Evolutionary conservation across 1,140 invertebrate species (phyloP), one percentile per base, ranked within the genome.

Genomic region (Mya arenaria): DNA sequence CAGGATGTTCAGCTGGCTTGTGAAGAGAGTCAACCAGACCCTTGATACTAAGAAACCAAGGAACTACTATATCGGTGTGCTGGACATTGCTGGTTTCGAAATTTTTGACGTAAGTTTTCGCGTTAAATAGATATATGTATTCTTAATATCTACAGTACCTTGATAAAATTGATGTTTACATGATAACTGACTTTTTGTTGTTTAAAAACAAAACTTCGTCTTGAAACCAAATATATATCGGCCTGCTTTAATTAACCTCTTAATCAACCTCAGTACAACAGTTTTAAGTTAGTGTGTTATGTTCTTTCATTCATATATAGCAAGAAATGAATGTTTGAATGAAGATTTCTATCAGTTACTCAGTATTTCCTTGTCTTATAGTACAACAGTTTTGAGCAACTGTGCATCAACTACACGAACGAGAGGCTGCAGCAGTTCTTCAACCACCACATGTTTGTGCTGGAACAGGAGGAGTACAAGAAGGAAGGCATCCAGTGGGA

Each of bases 31-130:
- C 96, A 99, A 99, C 96, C 97, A 98, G 93, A 99, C 98, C 89
- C 94, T 99, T 92, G 98, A 99, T 94, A 99, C 97, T 88, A 97
- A 98, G 93, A 97, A 98, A 92, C 98, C 98, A 95, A 96, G 97
- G 94, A 97, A 97, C 93, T 97, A 97, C 94, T 99, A 98, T 95
- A 99, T 99, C 94, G 94, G 98, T 97, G 98, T 99, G 94, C 95
- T 99, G 95, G 98, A 99, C 97, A 99, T 99, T 95, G 98, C 98
- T 94, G 98, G 98, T 95, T 99, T 99, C 94, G 98, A 99, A 95
- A 99, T 99, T 94, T 99, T 99, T 95, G 98, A 99, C 95, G 97
- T 98, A 95, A 97, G 97, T 86, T 19, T n/a, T n/a, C n/a, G n/a
- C n/a, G n/a, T n/a, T n/a, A n/a, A n/a, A 17, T n/a, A n/a, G n/a